phyloP scores from a whole-genome alignment of 2,888 invertebrate genomes.

The Orgyia antiqua region DNA sequence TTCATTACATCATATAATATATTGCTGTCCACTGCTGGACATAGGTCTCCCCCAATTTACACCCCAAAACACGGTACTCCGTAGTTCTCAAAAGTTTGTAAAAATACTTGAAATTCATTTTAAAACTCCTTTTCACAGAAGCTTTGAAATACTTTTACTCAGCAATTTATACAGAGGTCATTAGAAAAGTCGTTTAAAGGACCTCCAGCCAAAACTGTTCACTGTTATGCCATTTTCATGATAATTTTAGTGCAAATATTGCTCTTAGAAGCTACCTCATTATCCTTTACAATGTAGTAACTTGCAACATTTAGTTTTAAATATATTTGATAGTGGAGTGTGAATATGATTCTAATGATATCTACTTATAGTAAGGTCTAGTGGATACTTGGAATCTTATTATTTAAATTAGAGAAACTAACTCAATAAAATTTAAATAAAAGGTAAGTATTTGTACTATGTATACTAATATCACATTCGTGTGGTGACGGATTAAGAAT shows the following conservation, averaged over 20 bases:
- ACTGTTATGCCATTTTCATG: constrained; percentile 16
- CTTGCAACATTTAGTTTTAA: neutral
- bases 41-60: too few relatives aligned
- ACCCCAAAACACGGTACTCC: too few relatives aligned
- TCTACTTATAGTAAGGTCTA: too few relatives aligned
- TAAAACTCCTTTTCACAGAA: neutral
- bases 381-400: too few relatives aligned
- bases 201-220: constrained; percentile 7
- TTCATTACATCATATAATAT: too few relatives aligned
- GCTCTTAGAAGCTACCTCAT: constrained; percentile 12
- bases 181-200: constrained; percentile 1
- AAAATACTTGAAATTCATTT: neutral
- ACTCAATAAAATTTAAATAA: too few relatives aligned
- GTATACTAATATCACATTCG: too few relatives aligned
- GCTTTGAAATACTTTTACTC: neutral
- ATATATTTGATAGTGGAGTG: neutral
- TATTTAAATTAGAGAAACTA: too few relatives aligned
- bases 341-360: neutral
- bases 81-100: too few relatives aligned
- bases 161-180: constrained; percentile 2
- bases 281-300: constrained; percentile 3
- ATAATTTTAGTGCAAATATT: constrained; percentile 19
- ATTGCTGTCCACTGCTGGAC: too few relatives aligned
- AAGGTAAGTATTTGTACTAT: too few relatives aligned
- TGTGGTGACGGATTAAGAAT: too few relatives aligned